A percentile compares a stretch with the other conserved stretches of the same genome.
These are phyloP conservation scores for Neopelma chrysocephalum DNA, from an alignment of 2,797 vertebrate genomes.

Conservation along the genomic window DNA sequence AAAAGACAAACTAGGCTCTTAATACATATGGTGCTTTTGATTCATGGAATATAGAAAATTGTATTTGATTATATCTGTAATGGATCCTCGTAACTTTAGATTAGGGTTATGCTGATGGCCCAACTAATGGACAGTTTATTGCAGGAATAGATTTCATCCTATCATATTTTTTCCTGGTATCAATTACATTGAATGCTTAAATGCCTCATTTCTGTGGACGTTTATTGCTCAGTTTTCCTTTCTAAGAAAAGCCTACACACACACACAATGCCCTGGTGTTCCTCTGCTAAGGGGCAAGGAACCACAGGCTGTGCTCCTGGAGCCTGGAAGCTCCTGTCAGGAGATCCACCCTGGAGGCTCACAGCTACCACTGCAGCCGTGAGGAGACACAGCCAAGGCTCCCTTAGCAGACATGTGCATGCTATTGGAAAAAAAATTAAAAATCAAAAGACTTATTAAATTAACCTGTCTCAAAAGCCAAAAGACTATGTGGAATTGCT, in stretches of 20 bases:
- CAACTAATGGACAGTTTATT: slow-evolving; percentile 61
- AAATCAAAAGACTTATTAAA: slow-evolving; percentile 52
- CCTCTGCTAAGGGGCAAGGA: background rate
- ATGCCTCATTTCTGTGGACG: slow-evolving; percentile 64
- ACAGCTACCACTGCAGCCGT: background rate
- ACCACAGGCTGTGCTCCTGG: background rate
- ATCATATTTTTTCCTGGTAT: slow-evolving; percentile 59
- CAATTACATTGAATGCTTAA: slow-evolving; percentile 73
- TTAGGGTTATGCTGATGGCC: slow-evolving; percentile 58
- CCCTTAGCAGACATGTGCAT: background rate
- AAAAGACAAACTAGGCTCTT: slow-evolving; percentile 55
- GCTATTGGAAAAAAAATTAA: background rate
- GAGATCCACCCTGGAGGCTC: background rate
- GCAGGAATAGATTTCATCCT: slow-evolving; percentile 50
- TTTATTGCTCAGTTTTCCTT: slow-evolving; percentile 70
- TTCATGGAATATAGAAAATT: slow-evolving; percentile 63
- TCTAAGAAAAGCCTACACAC: background rate
- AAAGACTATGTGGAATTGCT: slow-evolving; percentile 37
- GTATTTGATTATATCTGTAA: slow-evolving; percentile 70
- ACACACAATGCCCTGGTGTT: background rate
- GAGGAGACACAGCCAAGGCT: slow-evolving; percentile 4
- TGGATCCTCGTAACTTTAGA: slow-evolving; percentile 67
- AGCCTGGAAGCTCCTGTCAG: background rate
- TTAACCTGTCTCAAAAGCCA: slow-evolving; percentile 58
- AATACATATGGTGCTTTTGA: slow-evolving; percentile 55